Percentiles rank a stretch among this genome's conserved stretches.
Evolutionary conservation across 2,797 vertebrate genomes (phyloP).

Genomic region (Enteromius trimaculatus): DNA sequence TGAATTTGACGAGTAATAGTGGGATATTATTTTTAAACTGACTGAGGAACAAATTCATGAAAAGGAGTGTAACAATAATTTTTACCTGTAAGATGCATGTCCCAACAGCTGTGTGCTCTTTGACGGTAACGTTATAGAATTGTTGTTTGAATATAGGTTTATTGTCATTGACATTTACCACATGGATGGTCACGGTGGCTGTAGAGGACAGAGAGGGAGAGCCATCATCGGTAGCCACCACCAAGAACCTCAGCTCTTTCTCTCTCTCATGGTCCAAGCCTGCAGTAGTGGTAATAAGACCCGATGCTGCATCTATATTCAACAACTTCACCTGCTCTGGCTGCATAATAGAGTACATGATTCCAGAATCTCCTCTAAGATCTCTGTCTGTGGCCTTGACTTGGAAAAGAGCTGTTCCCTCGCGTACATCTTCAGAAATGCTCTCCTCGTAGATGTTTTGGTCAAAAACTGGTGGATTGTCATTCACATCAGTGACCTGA

Average conservation of each 20-base stretch:
- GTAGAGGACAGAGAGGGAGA: slow-evolving; percentile 80
- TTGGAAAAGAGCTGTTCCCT: slow-evolving; percentile 81
- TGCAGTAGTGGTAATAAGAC: slow-evolving; percentile 78
- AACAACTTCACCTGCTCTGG: slow-evolving; percentile 68
- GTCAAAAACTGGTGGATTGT: slow-evolving; percentile 83
- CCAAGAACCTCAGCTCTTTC: slow-evolving; percentile 77
- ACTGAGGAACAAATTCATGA: background rate
- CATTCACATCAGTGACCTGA: slow-evolving; percentile 83
- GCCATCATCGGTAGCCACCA: slow-evolving; percentile 84
- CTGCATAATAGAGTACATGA: slow-evolving; percentile 80
- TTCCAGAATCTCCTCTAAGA: slow-evolving; percentile 77
- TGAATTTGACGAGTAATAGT: background rate
- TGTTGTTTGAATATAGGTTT: slow-evolving; percentile 85
- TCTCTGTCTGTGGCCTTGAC: slow-evolving; percentile 84
- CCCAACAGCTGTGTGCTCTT: slow-evolving; percentile 80
- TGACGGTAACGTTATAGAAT: slow-evolving; percentile 83
- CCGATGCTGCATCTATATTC: slow-evolving; percentile 77
- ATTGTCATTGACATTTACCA: slow-evolving; percentile 91
- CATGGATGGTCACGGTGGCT: slow-evolving; percentile 78
- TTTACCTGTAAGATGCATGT: slow-evolving; percentile 89
- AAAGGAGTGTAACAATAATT: background rate
- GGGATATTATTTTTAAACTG: background rate
- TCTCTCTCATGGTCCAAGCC: slow-evolving; percentile 83
- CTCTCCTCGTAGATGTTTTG: slow-evolving; percentile 72
- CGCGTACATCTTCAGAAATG: slow-evolving; percentile 81